Conservation (phyloP, 2,888 invertebrate genomes). For the Troides aeacus region DNA sequence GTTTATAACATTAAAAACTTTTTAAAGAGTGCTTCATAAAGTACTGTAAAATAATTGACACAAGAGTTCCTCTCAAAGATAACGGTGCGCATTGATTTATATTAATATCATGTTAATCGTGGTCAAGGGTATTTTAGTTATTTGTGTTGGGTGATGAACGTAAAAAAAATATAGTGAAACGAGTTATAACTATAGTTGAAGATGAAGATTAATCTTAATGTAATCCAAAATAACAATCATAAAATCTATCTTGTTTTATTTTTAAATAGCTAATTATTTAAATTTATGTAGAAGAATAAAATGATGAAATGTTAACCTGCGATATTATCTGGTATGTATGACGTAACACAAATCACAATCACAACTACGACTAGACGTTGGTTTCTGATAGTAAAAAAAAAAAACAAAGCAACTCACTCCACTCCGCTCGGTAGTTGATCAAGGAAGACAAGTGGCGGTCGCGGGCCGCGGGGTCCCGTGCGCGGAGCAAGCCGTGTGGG, state of each 20-base stretch:
- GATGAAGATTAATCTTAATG: neutral
- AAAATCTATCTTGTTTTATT: no score
- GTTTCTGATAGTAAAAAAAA: slow-evolving; percentile 20
- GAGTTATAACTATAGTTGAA: neutral
- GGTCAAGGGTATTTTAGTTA: slow-evolving; percentile 25
- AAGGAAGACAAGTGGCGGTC: slow-evolving; percentile 47
- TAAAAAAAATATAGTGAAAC: neutral
- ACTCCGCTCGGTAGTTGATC: slow-evolving; percentile 38
- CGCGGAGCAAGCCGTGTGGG: slow-evolving; percentile 37
- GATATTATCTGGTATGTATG: neutral
- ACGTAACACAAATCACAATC: slow-evolving; percentile 30
- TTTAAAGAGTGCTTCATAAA: slow-evolving; percentile 16
- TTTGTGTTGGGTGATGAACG: slow-evolving; percentile 2
- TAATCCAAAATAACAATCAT: neutral
- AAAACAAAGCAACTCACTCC: slow-evolving; percentile 38
- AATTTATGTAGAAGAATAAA: no score
- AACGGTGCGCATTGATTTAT: slow-evolving; percentile 28
- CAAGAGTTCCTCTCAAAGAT: slow-evolving; percentile 14
- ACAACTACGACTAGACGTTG: slow-evolving; percentile 20
- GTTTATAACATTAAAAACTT: slow-evolving; percentile 6
- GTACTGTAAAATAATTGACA: slow-evolving; percentile 16
- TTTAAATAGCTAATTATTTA: neutral
- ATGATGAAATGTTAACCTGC: neutral
- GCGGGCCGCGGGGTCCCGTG: slow-evolving; percentile 36
- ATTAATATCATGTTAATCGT: slow-evolving; percentile 18